Evolutionary conservation across 2,113 vertebrate genomes (phyloP).

Genomic region (Toxotes jaculatrix): DNA sequence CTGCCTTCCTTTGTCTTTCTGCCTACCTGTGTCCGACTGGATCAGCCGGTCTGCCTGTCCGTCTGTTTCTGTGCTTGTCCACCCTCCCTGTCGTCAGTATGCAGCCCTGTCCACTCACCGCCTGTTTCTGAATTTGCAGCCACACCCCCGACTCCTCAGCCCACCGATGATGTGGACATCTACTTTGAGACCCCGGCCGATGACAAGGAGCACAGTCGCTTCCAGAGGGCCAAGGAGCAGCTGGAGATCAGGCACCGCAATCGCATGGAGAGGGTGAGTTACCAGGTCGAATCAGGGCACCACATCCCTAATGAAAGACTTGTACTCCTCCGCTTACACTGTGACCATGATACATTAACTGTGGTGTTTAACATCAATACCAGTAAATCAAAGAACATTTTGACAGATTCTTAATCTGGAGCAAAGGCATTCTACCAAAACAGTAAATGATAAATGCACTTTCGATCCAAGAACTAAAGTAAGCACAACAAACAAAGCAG

Average conservation of each 20-base stretch:
- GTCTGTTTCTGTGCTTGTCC: constrained; percentile 11
- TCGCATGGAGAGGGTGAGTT: constrained; percentile 95
- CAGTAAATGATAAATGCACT: no score
- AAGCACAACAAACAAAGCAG: background rate
- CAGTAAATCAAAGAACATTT: background rate
- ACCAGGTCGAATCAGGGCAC: background rate
- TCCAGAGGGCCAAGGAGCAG: constrained; percentile 98
- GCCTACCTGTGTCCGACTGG: constrained; percentile 33
- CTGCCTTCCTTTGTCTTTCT: constrained; percentile 34
- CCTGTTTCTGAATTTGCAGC: constrained; percentile 59
- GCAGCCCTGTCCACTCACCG: constrained; percentile 10
- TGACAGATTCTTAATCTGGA: background rate
- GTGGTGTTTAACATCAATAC: background rate
- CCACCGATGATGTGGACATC: constrained; percentile 95
- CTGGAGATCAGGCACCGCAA: constrained; percentile 95
- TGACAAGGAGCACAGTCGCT: constrained; percentile 96
- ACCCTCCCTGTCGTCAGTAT: constrained; percentile 20
- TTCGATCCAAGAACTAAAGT: background rate
- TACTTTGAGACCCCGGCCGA: constrained; percentile 97
- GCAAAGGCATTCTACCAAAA: background rate
- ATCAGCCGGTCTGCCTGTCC: constrained; percentile 5
- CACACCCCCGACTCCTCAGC: constrained; percentile 88
- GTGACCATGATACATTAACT: background rate
- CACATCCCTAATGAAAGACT: background rate
- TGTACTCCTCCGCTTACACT: background rate